Base-by-base conservation (phyloP, 2,888 invertebrate species). In the Pollenia angustigena region DNA sequence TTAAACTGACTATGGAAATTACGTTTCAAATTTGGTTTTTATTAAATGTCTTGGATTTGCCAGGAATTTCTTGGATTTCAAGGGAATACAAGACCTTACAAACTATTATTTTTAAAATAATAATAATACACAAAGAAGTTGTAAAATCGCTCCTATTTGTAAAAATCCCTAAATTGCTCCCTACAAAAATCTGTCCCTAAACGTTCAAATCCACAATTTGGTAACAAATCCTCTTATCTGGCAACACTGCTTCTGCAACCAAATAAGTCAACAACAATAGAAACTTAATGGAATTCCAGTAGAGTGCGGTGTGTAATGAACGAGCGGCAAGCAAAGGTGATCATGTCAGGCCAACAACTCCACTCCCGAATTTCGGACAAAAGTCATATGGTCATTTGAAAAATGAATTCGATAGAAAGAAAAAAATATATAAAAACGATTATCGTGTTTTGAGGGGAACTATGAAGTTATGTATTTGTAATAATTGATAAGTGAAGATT, bases 351-450 rank as follows among this genome's bases (percentile, higher is more conserved):
- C n/a, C 32, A 66, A 64, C 18, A 62, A 52, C 42, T 50, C 50
- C 62, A 75, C 75, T 75, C 62, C 75, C 42, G 42, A 62, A 64
- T 42, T 75, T 62, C 11, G 40, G 14, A 52, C 42, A 75, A 62
- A 40, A 62, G 52, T 16, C 52, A 23, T 42, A 18, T 44, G 40
- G 16, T 48, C 16, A 44, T 16, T 48, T 48, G 60, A 58, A 60
- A 62, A 52, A 75, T 62, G 14, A 50, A 52, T 62, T 32, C 52
- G 50, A 16, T 50, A 18, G 50, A 42, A 62, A 32, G 16, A 60
- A 52, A 69, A 16, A 12, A 4, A 9, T 9, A 50, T 50, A 50
- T 42, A 11, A 16, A 10, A 40, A 4, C 11, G 10, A 12, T 7
- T 52, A 12, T 46, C 11, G 4, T 6, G 32, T 40, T 40, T 68